Evolutionary conservation across 2,888 invertebrate species (phyloP).

Genomic region (Chamaedrilus cognettii): DNA sequence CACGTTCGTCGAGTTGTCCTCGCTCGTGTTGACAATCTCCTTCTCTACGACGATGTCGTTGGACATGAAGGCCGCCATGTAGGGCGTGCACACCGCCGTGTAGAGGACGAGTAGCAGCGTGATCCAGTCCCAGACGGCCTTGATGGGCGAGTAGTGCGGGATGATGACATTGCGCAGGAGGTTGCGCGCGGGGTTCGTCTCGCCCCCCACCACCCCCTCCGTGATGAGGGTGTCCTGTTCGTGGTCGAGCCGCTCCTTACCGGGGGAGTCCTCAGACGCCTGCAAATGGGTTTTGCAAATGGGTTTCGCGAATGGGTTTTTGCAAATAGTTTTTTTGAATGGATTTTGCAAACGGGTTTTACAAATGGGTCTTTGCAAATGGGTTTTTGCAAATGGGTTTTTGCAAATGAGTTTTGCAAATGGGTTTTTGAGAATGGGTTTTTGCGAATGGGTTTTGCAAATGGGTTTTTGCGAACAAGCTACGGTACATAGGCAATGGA

Average conservation of each 20-base stretch:
- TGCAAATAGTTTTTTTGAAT: too few relatives aligned
- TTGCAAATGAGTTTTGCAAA: too few relatives aligned
- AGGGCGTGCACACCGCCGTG: conserved; percentile 59
- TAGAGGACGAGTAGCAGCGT: conserved; percentile 57
- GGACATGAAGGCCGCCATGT: conserved; percentile 56
- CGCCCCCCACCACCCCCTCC: not conserved
- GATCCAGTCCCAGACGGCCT: conserved; percentile 61
- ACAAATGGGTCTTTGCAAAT: too few relatives aligned
- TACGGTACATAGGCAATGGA: too few relatives aligned
- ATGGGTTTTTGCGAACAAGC: too few relatives aligned
- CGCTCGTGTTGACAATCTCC: conserved; percentile 43
- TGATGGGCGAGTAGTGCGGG: conserved; percentile 60
- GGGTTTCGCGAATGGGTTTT: too few relatives aligned
- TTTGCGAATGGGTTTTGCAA: too few relatives aligned
- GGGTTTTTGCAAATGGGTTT: too few relatives aligned
- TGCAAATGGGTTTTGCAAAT: too few relatives aligned
- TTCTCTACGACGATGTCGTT: conserved; percentile 54
- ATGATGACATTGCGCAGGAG: conserved; percentile 44
- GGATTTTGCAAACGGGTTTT: too few relatives aligned
- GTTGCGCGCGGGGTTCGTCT: not conserved
- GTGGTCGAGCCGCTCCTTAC: conserved; percentile 9
- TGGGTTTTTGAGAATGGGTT: too few relatives aligned
- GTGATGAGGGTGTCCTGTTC: not conserved
- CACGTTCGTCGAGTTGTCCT: conserved; percentile 47
- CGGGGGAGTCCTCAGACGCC: conserved; percentile 12